Base-by-base conservation (phyloP, 1,140 invertebrate genomes). In the Zaprionus inermis region DNA sequence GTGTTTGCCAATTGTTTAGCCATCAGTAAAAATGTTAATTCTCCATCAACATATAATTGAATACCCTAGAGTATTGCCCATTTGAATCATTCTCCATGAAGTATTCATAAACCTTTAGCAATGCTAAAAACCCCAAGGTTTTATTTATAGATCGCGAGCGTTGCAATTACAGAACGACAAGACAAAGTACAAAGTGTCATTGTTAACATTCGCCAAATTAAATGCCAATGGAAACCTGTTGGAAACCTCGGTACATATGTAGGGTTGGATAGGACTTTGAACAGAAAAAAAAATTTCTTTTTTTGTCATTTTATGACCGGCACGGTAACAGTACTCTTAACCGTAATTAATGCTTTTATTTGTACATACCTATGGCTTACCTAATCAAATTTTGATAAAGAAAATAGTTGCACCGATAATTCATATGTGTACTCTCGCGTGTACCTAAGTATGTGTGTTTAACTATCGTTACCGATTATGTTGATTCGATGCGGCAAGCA, bases 101-200 rank as follows among this genome's bases (percentile, higher is more conserved):
- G 68, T 28, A 68, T 72, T 58, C 36, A 68, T 67, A 54, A 55
- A 54, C 36, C 36, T 55, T 55, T 69, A 16, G 65, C 38, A 73
- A 52, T 65, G 54, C 11, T 28, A 65, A 65, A 24, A 41, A 22
- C 28, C 30, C 41, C 11, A 22, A 11, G 46, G 61, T 18, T 76
- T 78, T 68, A 60, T 79, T 80, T 81, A 72, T 76, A 71, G 41
- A 59, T 20, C 22, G 18, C 22, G 52, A 32, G 38, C 38, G 63
- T 22, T 22, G 44, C 58, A 67, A 64, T 36, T 65, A 58, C 46
- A 60, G 14, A 54, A 41, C 52, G 22, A 46, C 30, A 83, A 69
- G 66, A 52, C 65, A 71, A 55, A 60, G 80, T 83, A 56, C 83
- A 86, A 86, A 76, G 79, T 85, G 61, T 67, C 52, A 44, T 85